Evolutionary conservation across 2,113 vertebrate genomes (phyloP), one percentile per base, ranked within the genome.

Genomic region (Cromileptes altivelis): DNA sequence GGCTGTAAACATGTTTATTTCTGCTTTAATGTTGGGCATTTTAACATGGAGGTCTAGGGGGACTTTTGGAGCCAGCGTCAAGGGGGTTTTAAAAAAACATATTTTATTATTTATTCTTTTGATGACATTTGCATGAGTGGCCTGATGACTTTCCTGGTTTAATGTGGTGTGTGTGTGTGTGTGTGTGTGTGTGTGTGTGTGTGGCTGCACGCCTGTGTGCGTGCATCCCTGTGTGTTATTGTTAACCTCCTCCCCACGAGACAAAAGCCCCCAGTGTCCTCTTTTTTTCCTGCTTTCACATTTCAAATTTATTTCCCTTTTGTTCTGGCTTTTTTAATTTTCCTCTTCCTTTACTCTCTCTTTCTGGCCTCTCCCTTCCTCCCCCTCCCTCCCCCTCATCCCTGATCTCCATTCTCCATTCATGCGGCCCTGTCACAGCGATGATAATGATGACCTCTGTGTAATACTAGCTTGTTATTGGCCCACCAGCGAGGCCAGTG

Each of bases 381-480:
- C 71, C 45, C 60, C 58, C 71, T 15, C 52, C 67, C 58, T 62
- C 25, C 55, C 56, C 40, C 21, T 42, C 71, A 37, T 45, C 55
- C 60, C 84, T 75, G 47, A 69, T 77, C 79, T 86, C 88, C 64
- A 81, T 85, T 79, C 82, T 85, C 85, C 84, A 82, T 84, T 90
- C 86, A 87, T 88, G 79, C 86, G 1, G 78, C 53, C 27, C 87
- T 82, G 83, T 85, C 87, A 72, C 78, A 75, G 77, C 56, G 72
- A 90, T 90, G 85, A 92, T 89, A 89, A 89, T 88, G 89, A 92
- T 93, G 91, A 93, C 91, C 88, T 88, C 86, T 87, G 87, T 85
- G 88, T 89, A 90, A 92, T 84, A 85, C 75, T 84, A 85, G 76
- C 89, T 88, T 91, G 76, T 88, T 87, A 87, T 80, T 89, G 88